Evolutionary conservation across 2,888 invertebrate species (phyloP).

Genomic region (Taenaris catops): DNA sequence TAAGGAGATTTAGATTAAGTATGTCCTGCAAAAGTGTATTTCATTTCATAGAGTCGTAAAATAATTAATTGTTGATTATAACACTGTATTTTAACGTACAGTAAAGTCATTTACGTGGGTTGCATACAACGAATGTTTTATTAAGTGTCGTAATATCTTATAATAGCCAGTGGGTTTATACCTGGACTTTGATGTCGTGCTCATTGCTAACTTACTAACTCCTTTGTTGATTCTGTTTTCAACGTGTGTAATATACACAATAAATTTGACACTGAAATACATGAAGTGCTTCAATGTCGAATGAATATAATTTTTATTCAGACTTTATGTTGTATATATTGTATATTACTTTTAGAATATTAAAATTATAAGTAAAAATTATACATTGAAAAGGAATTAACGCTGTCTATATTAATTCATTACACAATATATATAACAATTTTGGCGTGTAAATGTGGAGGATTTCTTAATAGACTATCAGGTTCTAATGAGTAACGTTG

Average conservation of each 20-base stretch:
- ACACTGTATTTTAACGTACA: conserved; percentile 27
- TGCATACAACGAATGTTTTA: conserved; percentile 60
- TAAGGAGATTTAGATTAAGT: conserved; percentile 46
- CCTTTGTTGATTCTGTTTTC: conserved; percentile 11
- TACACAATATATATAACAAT: too few species aligned
- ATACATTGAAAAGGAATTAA: too few species aligned
- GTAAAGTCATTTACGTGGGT: conserved; percentile 42
- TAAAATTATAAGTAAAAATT: background rate
- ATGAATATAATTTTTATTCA: too few species aligned
- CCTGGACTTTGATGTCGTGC: conserved; percentile 26
- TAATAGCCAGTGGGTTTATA: conserved; percentile 21
- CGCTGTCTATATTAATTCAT: too few species aligned
- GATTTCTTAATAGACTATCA: conserved; percentile 12
- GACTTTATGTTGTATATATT: too few species aligned
- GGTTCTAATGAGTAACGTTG: conserved; percentile 1
- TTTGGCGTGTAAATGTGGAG: conserved; percentile 22
- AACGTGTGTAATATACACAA: conserved; percentile 12
- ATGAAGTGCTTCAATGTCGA: too few species aligned
- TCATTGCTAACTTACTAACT: conserved; percentile 9
- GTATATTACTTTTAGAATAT: too few species aligned
- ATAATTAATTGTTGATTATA: conserved; percentile 25
- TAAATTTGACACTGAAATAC: too few species aligned
- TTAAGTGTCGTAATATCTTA: conserved; percentile 13
- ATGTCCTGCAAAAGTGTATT: conserved; percentile 60
- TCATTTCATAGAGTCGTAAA: conserved; percentile 55